Evolutionary conservation across 2,888 invertebrate species (phyloP).

Genomic region (Resseliella maxima): DNA sequence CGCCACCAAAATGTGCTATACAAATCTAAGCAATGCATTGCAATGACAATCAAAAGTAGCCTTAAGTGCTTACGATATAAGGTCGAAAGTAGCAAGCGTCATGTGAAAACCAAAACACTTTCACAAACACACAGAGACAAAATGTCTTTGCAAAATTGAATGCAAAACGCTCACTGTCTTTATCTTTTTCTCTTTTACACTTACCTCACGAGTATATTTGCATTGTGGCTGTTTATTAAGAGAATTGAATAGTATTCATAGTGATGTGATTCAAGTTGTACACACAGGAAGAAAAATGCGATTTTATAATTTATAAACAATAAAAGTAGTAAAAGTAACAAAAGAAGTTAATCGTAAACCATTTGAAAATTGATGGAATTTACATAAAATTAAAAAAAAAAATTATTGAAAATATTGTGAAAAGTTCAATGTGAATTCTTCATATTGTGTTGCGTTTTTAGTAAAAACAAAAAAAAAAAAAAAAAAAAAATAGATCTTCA

Average conservation of each 20-base stretch:
- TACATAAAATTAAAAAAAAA: neutral
- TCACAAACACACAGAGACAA: neutral
- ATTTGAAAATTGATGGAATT: neutral
- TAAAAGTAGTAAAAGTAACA: neutral
- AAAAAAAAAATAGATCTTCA: neutral
- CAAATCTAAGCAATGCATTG: neutral
- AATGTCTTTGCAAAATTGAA: conserved; percentile 13
- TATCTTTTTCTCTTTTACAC: neutral
- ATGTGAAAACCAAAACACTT: conserved; percentile 23
- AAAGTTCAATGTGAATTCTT: neutral
- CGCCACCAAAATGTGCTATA: neutral
- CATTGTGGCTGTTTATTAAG: neutral
- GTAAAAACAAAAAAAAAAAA: too few relatives aligned
- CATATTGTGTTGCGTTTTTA: neutral
- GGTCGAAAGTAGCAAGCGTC: neutral
- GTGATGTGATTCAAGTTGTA: conserved; percentile 45
- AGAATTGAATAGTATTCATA: conserved; percentile 33
- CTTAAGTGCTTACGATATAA: neutral
- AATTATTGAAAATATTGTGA: neutral
- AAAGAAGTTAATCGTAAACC: neutral
- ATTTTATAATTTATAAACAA: conserved; percentile 39
- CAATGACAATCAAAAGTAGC: neutral
- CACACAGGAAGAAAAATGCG: conserved; percentile 39
- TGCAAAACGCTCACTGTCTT: conserved; percentile 14
- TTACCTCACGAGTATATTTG: neutral